A percentile compares a stretch with the other conserved stretches of the same genome.
Conservation (phyloP, 2,888 invertebrate genomes). For the Caenorhabditis macrosperma region DNA sequence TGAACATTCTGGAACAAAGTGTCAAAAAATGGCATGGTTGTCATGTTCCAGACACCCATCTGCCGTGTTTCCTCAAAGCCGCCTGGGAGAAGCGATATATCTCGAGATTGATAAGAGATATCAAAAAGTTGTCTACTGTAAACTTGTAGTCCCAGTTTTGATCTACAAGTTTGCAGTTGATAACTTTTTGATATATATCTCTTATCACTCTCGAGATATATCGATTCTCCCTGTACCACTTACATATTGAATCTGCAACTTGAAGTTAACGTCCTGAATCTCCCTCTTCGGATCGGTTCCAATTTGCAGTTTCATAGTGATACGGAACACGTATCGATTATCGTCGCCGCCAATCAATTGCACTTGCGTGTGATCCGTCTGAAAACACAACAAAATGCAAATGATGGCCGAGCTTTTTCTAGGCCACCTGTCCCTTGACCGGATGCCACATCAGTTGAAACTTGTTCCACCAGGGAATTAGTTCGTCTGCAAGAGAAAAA, state of each 20-base stretch:
- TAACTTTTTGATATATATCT: too few species aligned
- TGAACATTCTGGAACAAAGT: not conserved
- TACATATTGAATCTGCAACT: not conserved
- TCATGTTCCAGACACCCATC: too few species aligned
- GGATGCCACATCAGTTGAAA: slow-evolving; percentile 10
- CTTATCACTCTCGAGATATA: too few species aligned
- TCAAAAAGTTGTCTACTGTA: too few species aligned
- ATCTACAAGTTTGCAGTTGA: too few species aligned
- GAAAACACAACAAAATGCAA: not conserved
- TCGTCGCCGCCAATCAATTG: not conserved
- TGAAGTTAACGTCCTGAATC: not conserved
- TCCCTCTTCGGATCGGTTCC: not conserved
- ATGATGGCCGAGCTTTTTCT: not conserved
- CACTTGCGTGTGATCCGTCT: not conserved
- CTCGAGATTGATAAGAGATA: too few species aligned
- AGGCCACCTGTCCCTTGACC: not conserved
- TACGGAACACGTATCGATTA: not conserved
- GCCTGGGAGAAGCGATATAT: too few species aligned
- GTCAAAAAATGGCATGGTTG: too few species aligned
- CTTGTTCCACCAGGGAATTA: slow-evolving; percentile 1
- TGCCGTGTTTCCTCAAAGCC: too few species aligned
- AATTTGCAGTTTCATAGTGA: not conserved
- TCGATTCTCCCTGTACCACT: not conserved
- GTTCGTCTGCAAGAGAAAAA: not conserved
- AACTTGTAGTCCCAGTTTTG: too few species aligned